Conservation (phyloP, 2,113 vertebrate genomes). For the Brachyhypopomus gauderio region DNA sequence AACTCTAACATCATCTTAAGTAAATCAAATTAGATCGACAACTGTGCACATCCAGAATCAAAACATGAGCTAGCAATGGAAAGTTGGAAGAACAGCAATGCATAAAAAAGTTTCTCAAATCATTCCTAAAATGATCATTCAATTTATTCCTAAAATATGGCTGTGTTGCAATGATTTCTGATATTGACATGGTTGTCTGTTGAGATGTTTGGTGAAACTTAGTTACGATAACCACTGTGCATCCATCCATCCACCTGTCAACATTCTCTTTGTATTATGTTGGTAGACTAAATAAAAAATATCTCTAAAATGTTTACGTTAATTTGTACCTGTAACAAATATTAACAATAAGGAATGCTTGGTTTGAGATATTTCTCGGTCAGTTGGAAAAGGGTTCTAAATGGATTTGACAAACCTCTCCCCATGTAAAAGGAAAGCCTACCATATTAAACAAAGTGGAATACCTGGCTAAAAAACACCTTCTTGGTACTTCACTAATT, state of each 20-base stretch:
- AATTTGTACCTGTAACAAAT: slow-evolving; percentile 36
- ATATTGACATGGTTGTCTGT: background rate
- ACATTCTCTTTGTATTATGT: background rate
- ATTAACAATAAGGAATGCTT: slow-evolving; percentile 55
- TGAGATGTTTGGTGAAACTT: background rate
- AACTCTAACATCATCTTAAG: slow-evolving; percentile 28
- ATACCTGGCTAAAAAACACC: slow-evolving; percentile 61
- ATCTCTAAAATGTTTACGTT: background rate
- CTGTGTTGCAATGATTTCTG: background rate
- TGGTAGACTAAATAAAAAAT: slow-evolving; percentile 12
- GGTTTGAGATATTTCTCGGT: slow-evolving; percentile 33
- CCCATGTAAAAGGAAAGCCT: slow-evolving; percentile 20
- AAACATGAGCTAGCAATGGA: background rate
- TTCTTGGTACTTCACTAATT: slow-evolving; percentile 64
- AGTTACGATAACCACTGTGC: background rate
- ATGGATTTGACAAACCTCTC: slow-evolving; percentile 25
- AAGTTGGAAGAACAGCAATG: background rate
- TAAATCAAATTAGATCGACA: slow-evolving; percentile 14
- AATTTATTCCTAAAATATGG: background rate
- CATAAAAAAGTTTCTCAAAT: background rate
- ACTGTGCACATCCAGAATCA: background rate
- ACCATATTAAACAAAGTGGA: slow-evolving; percentile 51
- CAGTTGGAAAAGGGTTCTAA: slow-evolving; percentile 30
- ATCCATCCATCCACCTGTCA: background rate
- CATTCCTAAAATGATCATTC: background rate